Evolutionary conservation across 2,888 invertebrate species (phyloP).

Genomic region (Macroteleia sp.): DNA sequence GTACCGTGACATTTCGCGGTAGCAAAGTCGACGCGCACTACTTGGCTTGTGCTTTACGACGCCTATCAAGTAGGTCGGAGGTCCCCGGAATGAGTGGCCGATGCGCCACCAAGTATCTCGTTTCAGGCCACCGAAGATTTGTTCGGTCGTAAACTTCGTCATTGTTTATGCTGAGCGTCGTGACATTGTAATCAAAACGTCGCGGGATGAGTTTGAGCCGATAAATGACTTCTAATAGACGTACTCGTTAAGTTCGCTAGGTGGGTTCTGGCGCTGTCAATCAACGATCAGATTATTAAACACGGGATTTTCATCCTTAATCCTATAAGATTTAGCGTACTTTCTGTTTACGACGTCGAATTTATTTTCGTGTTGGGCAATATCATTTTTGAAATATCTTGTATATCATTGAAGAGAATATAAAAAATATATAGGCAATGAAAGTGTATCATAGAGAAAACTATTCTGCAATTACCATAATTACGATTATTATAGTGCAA

Average conservation of each 20-base stretch:
- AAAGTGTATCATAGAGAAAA: too few species aligned
- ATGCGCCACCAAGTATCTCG: slow-evolving; percentile 10
- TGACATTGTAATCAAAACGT: slow-evolving; percentile 30
- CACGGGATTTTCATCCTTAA: too few species aligned
- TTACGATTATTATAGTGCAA: too few species aligned
- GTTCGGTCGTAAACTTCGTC: slow-evolving; percentile 27
- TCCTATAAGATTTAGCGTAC: too few species aligned
- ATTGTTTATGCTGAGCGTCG: slow-evolving; percentile 23
- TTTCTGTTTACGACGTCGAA: too few species aligned
- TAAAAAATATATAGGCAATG: too few species aligned
- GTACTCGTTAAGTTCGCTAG: not conserved
- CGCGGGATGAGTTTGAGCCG: not conserved
- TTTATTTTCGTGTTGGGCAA: too few species aligned
- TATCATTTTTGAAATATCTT: too few species aligned
- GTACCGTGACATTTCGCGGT: slow-evolving; percentile 34
- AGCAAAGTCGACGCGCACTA: slow-evolving; percentile 43
- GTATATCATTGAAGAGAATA: too few species aligned
- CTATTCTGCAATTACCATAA: too few species aligned
- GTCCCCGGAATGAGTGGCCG: slow-evolving; percentile 12
- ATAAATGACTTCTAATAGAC: slow-evolving; percentile 13
- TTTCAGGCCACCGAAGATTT: slow-evolving; percentile 33
- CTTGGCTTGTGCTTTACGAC: slow-evolving; percentile 32
- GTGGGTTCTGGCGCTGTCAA: not conserved
- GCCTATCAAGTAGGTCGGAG: slow-evolving; percentile 37
- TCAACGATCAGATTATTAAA: not conserved